Percentiles rank a stretch among this genome's conserved stretches.
phyloP scores from a whole-genome alignment of 2,113 vertebrate genomes.

The pig (Sus scrofa) region T2T-Sscrofa CM000814.6:38898001-38898500 shows the following conservation, averaged over 20 bases:
- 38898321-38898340: conserved; percentile 2
- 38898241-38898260: background rate
- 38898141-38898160: background rate
- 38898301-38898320: conserved; percentile 43
- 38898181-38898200: conserved; percentile 30
- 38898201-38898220: background rate
- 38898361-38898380: background rate
- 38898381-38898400: background rate
- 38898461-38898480: background rate
- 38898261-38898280: conserved; percentile 52
- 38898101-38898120: background rate
- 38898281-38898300: background rate
- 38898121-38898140: background rate
- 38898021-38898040: background rate
- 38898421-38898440: background rate
- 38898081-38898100: background rate
- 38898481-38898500: background rate
- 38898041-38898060: background rate
- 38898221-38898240: background rate
- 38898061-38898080: accelerated
- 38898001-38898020: background rate
- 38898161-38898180: background rate
- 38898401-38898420: background rate
- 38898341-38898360: background rate
- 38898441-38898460: background rate